Conservation (phyloP, 2,113 vertebrate genomes). For the Hydropotes inermis region DNA sequence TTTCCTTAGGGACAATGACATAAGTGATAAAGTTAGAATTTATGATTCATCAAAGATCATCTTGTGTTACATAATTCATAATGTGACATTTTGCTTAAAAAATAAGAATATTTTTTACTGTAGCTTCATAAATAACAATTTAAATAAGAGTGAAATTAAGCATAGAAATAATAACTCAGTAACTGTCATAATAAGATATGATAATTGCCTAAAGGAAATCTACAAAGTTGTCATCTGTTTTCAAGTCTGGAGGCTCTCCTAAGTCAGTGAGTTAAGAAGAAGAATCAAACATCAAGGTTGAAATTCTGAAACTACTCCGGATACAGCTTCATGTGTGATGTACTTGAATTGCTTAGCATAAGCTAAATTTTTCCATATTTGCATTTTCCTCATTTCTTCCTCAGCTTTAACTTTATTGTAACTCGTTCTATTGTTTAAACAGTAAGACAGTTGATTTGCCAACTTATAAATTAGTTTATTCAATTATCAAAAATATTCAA, state of each 20-base stretch:
- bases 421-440: neutral
- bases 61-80: slow-evolving; percentile 36
- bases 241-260: neutral
- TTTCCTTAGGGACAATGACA: slow-evolving; percentile 9
- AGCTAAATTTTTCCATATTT: neutral
- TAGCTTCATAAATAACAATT: slow-evolving; percentile 34
- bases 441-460: neutral
- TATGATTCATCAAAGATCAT: slow-evolving; percentile 51
- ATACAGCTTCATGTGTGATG: neutral
- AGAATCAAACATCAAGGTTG: neutral
- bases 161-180: slow-evolving; percentile 25
- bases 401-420: neutral
- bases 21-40: slow-evolving; percentile 62
- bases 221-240: neutral
- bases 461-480: neutral
- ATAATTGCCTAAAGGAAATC: neutral
- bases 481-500: neutral
- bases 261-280: neutral
- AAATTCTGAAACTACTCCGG: neutral
- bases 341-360: neutral
- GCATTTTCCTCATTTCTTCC: neutral
- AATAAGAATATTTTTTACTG: slow-evolving; percentile 17
- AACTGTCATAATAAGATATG: neutral
- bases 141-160: slow-evolving; percentile 29
- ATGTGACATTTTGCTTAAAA: slow-evolving; percentile 31